Percentiles rank a stretch among this genome's conserved stretches.
phyloP scores from a whole-genome alignment of 2,113 vertebrate species.

The Numida meleagris region DNA sequence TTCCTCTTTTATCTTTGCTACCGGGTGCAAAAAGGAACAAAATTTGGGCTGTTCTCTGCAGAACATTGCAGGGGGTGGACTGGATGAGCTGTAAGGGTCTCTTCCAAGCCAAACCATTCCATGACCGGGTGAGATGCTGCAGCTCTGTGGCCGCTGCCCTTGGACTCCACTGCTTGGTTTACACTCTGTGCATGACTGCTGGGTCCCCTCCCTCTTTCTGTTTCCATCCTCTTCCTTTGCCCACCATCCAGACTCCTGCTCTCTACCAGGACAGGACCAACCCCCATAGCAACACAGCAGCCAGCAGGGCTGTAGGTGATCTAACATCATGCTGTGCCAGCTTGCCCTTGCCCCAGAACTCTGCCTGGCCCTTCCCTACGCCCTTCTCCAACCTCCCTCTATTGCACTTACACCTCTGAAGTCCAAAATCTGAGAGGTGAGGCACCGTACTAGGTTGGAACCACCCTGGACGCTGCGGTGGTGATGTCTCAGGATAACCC shows the following conservation, averaged over 20 bases:
- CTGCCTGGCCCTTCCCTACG: background rate
- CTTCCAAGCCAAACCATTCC: no score
- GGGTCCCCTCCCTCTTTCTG: background rate
- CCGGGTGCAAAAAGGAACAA: background rate
- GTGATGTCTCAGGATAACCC: background rate
- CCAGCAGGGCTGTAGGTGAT: rapidly evolving
- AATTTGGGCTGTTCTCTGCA: background rate
- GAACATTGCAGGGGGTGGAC: background rate
- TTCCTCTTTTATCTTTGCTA: background rate
- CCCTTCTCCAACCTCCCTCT: background rate
- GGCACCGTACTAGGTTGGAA: background rate
- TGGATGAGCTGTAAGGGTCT: no score
- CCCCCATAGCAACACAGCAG: background rate
- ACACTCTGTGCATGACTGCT: background rate
- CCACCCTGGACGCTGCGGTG: background rate
- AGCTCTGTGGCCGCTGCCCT: background rate
- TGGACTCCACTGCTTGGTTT: background rate
- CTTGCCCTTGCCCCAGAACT: background rate
- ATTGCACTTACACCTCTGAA: background rate
- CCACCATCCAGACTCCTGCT: background rate
- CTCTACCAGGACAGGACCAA: background rate
- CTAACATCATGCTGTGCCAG: background rate
- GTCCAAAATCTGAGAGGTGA: background rate
- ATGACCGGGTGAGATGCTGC: background rate
- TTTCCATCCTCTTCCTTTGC: background rate